These are phyloP conservation scores for Amphiprion clarkii DNA, from an alignment of 2,797 vertebrate species.

Conservation along the genomic window DNA sequence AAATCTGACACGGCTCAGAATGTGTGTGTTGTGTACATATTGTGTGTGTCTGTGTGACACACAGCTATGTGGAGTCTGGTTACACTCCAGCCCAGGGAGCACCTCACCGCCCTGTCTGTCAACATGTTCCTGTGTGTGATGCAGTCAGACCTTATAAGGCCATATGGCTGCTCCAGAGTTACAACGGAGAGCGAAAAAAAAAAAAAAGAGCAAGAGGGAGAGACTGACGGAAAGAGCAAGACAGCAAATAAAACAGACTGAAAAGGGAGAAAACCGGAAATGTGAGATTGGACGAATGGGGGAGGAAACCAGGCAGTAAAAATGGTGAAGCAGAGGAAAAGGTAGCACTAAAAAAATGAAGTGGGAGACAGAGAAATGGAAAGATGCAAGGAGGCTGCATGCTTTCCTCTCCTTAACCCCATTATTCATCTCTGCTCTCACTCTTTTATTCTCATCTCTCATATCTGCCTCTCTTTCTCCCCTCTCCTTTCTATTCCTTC, in stretches of 20 bases:
- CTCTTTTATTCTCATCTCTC: conserved; percentile 18
- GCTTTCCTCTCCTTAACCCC: conserved; percentile 53
- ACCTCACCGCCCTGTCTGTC: conserved; percentile 58
- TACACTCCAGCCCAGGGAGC: conserved; percentile 63
- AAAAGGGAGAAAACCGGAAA: conserved; percentile 24
- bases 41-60: conserved; percentile 43
- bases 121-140: conserved; percentile 42
- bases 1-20: conserved; percentile 35
- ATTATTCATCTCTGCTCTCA: conserved; percentile 51
- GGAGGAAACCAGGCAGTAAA: neutral
- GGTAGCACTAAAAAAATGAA: conserved; percentile 12
- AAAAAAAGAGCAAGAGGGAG: conserved; percentile 1
- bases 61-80: conserved; percentile 68
- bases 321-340: neutral
- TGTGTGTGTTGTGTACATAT: conserved; percentile 20
- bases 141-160: conserved; percentile 73
- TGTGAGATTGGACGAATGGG: conserved; percentile 24
- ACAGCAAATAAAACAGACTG: conserved; percentile 17
- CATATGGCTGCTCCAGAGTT: conserved; percentile 32
- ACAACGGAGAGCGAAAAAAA: conserved; percentile 8
- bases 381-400: conserved; percentile 38
- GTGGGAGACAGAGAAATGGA: conserved; percentile 19
- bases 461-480: neutral
- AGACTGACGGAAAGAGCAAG: conserved; percentile 15
- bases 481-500: neutral